Conservation (phyloP, 2,797 vertebrate genomes). For the Tragopan temminckii region DNA sequence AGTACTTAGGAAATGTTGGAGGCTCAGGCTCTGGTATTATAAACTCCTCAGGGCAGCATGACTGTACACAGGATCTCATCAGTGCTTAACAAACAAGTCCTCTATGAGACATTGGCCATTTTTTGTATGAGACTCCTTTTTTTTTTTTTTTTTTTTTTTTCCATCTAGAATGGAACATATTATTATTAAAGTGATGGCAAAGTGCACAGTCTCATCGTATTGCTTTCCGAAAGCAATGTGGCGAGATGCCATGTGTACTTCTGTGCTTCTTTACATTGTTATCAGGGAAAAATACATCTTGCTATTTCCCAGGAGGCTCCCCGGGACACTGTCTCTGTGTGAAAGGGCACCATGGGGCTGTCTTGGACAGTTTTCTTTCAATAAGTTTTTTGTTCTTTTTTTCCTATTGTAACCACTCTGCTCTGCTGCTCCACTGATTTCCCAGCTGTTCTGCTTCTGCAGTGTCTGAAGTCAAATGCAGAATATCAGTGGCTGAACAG, state of each 20-base stretch:
- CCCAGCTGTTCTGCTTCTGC: conserved; percentile 74
- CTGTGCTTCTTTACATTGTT: conserved; percentile 45
- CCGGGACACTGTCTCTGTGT: conserved; percentile 55
- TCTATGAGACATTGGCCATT: conserved; percentile 7
- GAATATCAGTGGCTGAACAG: conserved; percentile 43
- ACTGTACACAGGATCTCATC: conserved; percentile 32
- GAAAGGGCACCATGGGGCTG: conserved; percentile 74
- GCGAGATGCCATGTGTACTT: background rate
- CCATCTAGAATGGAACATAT: background rate
- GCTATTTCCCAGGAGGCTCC: conserved; percentile 61
- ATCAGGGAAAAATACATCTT: conserved; percentile 66
- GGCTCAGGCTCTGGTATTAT: conserved; percentile 30
- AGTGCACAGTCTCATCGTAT: background rate
- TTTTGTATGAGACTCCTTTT: background rate
- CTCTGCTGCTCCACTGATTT: conserved; percentile 78
- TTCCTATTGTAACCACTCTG: conserved; percentile 74
- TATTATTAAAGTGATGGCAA: rapidly evolving
- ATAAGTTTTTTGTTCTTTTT: background rate
- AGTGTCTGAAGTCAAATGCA: conserved; percentile 47
- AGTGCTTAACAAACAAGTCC: conserved; percentile 60
- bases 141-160: background rate
- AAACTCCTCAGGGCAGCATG: conserved; percentile 56
- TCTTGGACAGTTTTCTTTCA: conserved; percentile 76
- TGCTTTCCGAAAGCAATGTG: background rate
- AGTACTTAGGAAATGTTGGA: conserved; percentile 4